phyloP scores from a whole-genome alignment of 2,797 vertebrate species.

The Acrossocheilus fasciatus region DNA sequence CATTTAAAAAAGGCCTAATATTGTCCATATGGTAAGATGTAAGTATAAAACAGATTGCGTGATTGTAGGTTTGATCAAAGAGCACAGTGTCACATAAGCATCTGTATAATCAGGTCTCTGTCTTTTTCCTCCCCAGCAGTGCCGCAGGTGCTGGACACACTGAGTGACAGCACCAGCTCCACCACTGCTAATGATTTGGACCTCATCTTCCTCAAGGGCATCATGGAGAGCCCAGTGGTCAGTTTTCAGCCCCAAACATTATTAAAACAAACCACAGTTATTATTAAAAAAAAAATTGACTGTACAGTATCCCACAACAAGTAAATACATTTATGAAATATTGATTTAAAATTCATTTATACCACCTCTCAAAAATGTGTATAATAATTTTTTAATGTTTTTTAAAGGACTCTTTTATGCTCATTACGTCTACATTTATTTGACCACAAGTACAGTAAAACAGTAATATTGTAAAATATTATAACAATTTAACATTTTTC shows the following conservation, averaged over 20 bases:
- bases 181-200: constrained; percentile 96
- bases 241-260: constrained; percentile 53
- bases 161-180: constrained; percentile 91
- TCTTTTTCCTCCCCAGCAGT: constrained; percentile 70
- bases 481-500: too few relatives aligned
- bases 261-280: neutral
- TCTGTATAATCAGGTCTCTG: neutral
- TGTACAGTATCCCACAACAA: neutral
- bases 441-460: too few relatives aligned
- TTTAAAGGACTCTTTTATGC: neutral
- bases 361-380: neutral
- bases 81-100: neutral
- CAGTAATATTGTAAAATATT: too few relatives aligned
- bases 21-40: neutral
- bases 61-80: neutral
- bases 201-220: constrained; percentile 97
- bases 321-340: neutral
- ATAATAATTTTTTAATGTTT: too few relatives aligned
- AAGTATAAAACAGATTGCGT: neutral
- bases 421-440: neutral
- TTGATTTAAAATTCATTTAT: too few relatives aligned
- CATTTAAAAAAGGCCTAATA: neutral
- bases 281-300: neutral
- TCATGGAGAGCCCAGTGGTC: constrained; percentile 97
- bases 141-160: constrained; percentile 89